phyloP scores from a whole-genome alignment of 2,888 invertebrate genomes.

The Drosophila imparisetae region DNA sequence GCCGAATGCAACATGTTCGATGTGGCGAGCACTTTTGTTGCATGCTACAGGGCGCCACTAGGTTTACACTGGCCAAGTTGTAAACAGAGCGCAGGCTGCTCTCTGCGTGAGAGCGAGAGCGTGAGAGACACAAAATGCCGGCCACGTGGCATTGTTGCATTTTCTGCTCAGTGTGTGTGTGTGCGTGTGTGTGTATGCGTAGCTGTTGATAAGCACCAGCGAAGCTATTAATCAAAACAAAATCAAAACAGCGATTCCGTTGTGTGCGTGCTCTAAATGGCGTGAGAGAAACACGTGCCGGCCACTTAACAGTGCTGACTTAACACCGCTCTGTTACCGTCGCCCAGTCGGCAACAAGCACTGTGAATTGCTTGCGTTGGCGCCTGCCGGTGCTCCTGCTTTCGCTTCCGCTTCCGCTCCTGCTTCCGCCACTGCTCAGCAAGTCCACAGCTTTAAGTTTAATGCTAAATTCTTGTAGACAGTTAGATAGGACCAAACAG shows the following conservation, averaged over 20 bases:
- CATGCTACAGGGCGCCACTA: constrained; percentile 59
- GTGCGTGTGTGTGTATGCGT: constrained; percentile 24
- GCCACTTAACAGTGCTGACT: constrained; percentile 41
- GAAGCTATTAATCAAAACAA: constrained; percentile 82
- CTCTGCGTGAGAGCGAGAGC: constrained; percentile 9
- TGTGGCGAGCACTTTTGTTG: constrained; percentile 32
- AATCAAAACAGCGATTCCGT: constrained; percentile 61
- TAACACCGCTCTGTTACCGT: constrained; percentile 60
- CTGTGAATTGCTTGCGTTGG: background rate
- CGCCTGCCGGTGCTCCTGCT: background rate
- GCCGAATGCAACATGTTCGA: constrained; percentile 72
- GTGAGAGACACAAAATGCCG: constrained; percentile 46
- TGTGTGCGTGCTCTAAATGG: constrained; percentile 57
- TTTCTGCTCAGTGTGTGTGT: constrained; percentile 41
- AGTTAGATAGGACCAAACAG: background rate
- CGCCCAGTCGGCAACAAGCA: constrained; percentile 66
- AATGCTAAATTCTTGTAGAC: constrained; percentile 25
- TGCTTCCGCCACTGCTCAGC: background rate
- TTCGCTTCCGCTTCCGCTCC: background rate
- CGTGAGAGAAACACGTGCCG: constrained; percentile 83
- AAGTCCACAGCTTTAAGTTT: constrained; percentile 5
- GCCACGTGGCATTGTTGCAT: constrained; percentile 81
- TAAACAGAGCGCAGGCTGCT: constrained; percentile 63
- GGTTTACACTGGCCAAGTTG: constrained; percentile 65
- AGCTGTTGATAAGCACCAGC: constrained; percentile 64